Conservation (phyloP, 1,140 invertebrate species). For the Euborellia annulipes region DNA sequence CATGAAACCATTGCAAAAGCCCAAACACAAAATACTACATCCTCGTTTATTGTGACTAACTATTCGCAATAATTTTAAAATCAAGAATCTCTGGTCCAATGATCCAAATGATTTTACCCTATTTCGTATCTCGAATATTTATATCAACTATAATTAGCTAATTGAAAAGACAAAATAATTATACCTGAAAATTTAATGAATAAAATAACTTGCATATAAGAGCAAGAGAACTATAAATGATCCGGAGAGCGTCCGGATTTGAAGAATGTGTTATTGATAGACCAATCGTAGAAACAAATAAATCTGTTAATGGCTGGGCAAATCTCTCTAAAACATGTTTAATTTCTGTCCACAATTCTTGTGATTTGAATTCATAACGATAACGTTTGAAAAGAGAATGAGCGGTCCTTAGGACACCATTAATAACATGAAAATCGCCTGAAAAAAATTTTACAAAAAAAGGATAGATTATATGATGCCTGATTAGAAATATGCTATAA, state of each 20-base stretch:
- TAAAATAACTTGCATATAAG: conserved; percentile 93
- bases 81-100: no score
- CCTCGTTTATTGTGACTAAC: no score
- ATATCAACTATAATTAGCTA: no score
- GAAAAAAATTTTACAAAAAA: conserved; percentile 16
- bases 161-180: no score
- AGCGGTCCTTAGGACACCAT: conserved; percentile 84
- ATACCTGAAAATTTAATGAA: conserved; percentile 82
- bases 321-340: conserved; percentile 90
- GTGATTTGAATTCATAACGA: conserved; percentile 88
- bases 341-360: conserved; percentile 89
- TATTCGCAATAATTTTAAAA: no score
- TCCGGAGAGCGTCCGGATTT: conserved; percentile 63
- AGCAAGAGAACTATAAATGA: conserved; percentile 79
- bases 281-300: conserved; percentile 78
- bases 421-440: conserved; percentile 89
- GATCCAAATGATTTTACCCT: no score
- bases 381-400: conserved; percentile 95
- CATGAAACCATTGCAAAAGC: no score
- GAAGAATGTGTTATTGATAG: conserved; percentile 58
- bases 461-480: neutral
- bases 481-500: neutral
- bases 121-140: no score
- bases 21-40: no score
- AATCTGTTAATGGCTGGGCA: conserved; percentile 81